These are phyloP conservation scores for Caenorhabditis sp. DNA, from an alignment of 2,888 invertebrate genomes.

Conservation along the genomic window DNA sequence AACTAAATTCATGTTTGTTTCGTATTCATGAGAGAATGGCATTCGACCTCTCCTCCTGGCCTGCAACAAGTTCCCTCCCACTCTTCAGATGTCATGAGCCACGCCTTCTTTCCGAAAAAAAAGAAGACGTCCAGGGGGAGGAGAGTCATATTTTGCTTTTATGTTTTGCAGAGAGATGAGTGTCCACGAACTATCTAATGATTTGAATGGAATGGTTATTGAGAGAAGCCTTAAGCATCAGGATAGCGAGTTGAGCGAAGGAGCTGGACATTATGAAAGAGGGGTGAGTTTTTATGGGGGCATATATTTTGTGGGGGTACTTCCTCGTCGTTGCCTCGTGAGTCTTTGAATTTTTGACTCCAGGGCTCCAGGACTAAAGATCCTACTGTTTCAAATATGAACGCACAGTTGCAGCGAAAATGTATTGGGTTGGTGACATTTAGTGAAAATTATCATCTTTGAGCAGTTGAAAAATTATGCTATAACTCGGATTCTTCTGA, in stretches of 20 bases:
- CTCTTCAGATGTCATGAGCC: constrained; percentile 26
- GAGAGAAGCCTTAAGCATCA: constrained; percentile 31
- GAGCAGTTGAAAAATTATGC: no score
- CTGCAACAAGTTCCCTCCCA: constrained; percentile 54
- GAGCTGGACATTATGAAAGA: constrained; percentile 36
- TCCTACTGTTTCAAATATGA: no score
- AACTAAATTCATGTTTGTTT: constrained; percentile 61
- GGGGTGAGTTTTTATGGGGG: constrained; percentile 27
- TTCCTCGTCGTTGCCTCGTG: no score
- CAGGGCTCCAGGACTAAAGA: no score
- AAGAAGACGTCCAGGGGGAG: neutral
- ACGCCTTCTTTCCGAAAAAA: constrained; percentile 26
- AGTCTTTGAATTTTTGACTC: no score
- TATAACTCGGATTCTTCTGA: no score
- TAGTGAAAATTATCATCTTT: no score
- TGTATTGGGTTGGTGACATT: no score
- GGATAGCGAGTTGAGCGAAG: constrained; percentile 29
- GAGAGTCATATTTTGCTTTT: constrained; percentile 5
- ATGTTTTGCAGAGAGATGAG: constrained; percentile 29
- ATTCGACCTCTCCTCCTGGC: constrained; percentile 38
- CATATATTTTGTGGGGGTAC: neutral
- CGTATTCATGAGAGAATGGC: constrained; percentile 65
- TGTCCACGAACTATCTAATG: constrained; percentile 38
- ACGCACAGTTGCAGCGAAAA: no score
- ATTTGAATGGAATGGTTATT: constrained; percentile 27